Conservation (phyloP, 2,797 vertebrate genomes). For the Columba guinea region DNA sequence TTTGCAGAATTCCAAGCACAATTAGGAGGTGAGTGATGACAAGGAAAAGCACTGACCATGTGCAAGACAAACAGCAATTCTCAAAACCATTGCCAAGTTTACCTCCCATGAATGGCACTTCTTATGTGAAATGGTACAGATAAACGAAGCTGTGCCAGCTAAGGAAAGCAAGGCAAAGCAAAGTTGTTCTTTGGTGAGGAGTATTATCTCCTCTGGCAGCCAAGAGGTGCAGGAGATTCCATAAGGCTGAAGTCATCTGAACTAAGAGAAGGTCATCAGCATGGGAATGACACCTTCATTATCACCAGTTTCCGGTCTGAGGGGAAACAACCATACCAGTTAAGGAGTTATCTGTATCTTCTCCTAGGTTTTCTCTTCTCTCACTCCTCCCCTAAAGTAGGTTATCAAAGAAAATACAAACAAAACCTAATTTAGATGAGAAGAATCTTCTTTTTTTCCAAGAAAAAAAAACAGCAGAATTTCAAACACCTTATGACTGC, state of each 20-base stretch:
- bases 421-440: slow-evolving; percentile 13
- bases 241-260: slow-evolving; percentile 54
- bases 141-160: background rate
- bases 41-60: slow-evolving; percentile 2
- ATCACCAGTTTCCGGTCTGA: background rate
- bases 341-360: background rate
- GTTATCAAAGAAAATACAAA: slow-evolving; percentile 42
- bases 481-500: background rate
- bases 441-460: background rate
- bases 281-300: slow-evolving; percentile 7
- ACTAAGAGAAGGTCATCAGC: background rate
- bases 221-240: slow-evolving; percentile 40
- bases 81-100: slow-evolving; percentile 63
- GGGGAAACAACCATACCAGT: background rate
- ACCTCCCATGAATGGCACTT: slow-evolving; percentile 3
- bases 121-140: slow-evolving; percentile 6
- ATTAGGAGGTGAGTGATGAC: slow-evolving; percentile 45
- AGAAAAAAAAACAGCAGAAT: background rate
- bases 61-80: slow-evolving; percentile 48
- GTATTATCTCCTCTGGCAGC: background rate
- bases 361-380: slow-evolving; percentile 14
- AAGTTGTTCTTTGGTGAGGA: slow-evolving; percentile 3
- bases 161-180: slow-evolving; percentile 10
- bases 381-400: background rate
- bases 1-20: slow-evolving; percentile 71